phyloP scores from a whole-genome alignment of 1,140 invertebrate species.

The Brachionus koreanus region DNA sequence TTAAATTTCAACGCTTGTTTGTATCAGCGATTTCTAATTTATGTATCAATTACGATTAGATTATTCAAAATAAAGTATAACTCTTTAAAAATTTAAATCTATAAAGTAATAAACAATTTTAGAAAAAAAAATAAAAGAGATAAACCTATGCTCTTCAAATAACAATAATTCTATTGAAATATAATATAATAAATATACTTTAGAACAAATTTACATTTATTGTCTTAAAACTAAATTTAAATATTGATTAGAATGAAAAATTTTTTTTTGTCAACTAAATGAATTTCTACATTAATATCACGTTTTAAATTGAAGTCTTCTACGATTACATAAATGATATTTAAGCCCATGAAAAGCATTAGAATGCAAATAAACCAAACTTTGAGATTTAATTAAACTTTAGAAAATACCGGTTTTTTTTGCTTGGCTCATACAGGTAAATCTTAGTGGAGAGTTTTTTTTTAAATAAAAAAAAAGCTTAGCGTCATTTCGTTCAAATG shows the following conservation, averaged over 20 bases:
- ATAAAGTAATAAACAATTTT: not conserved
- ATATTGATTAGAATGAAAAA: not conserved
- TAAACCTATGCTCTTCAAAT: not conserved
- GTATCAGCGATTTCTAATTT: not conserved
- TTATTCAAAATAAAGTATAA: not conserved
- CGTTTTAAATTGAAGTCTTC: not conserved
- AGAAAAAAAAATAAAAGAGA: not conserved
- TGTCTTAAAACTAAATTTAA: not conserved
- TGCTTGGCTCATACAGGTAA: not conserved
- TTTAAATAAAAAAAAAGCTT: not conserved
- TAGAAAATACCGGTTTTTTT: not conserved
- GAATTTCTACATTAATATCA: not conserved
- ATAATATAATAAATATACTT: not conserved
- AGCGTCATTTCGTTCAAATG: not conserved
- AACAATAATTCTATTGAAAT: not conserved
- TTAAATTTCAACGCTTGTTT: constrained; percentile 1
- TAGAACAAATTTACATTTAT: not conserved
- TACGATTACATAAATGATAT: not conserved
- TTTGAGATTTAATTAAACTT: not conserved
- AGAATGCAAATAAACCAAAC: not conserved
- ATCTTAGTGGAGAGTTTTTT: not conserved
- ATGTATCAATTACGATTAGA: not conserved
- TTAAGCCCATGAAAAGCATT: not conserved
- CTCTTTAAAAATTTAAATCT: not conserved
- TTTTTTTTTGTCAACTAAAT: not conserved